Evolutionary conservation across 2,888 invertebrate genomes (phyloP).

Genomic region (Cerceris ruficornis): DNA sequence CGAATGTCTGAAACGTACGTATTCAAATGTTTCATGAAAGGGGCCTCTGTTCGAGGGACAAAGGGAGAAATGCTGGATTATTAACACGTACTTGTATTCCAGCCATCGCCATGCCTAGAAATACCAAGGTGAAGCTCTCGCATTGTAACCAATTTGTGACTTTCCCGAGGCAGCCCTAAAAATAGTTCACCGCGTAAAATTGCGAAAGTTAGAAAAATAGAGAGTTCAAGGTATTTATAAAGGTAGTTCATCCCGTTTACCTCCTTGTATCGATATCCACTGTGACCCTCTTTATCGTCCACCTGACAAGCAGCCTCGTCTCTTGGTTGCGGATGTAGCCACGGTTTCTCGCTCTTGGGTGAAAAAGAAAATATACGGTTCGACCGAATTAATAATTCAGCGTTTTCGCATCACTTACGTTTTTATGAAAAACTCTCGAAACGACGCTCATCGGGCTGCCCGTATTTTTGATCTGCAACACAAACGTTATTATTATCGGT

Average conservation of each 20-base stretch:
- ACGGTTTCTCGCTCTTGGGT: constrained; percentile 77
- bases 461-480: constrained; percentile 74
- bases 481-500: neutral
- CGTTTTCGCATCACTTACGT: constrained; percentile 70
- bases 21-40: neutral
- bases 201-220: neutral
- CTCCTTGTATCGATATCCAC: constrained; percentile 77
- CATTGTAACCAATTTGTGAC: constrained; percentile 81
- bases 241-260: constrained; percentile 63
- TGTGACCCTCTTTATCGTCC: constrained; percentile 68
- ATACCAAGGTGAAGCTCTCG: constrained; percentile 81
- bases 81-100: constrained; percentile 72
- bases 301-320: constrained; percentile 76
- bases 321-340: constrained; percentile 76
- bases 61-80: neutral
- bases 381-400: neutral
- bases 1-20: constrained; percentile 68
- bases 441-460: constrained; percentile 80
- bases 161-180: constrained; percentile 82
- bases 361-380: constrained; percentile 49
- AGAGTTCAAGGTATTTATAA: neutral
- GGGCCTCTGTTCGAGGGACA: too few relatives aligned
- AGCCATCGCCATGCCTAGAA: constrained; percentile 80
- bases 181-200: neutral
- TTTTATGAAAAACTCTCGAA: constrained; percentile 77